These are phyloP conservation scores for Solenopsis fugax DNA, from an alignment of 1,140 invertebrate genomes.

Conservation along the genomic window DNA sequence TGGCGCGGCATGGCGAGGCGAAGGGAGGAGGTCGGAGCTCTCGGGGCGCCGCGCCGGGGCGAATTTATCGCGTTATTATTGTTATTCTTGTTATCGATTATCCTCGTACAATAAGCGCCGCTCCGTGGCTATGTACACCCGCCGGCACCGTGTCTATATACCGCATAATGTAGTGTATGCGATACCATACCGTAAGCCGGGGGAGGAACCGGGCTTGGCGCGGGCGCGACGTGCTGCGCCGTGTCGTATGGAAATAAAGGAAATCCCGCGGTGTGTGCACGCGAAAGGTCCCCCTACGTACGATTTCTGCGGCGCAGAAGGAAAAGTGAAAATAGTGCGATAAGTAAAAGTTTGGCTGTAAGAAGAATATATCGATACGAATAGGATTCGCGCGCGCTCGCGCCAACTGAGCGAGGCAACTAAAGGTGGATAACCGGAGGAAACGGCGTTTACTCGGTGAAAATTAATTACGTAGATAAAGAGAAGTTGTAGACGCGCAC, in stretches of 20 bases:
- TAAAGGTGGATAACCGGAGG: not conserved
- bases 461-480: conserved; percentile 29
- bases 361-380: not conserved
- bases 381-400: not conserved
- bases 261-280: conserved; percentile 44
- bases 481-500: not conserved
- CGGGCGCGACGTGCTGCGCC: conserved; percentile 15
- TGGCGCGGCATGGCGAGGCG: not conserved
- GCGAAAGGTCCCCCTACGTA: conserved; percentile 1
- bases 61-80: conserved; percentile 66
- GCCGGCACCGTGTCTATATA: conserved; percentile 56
- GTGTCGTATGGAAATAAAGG: conserved; percentile 62
- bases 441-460: conserved; percentile 8
- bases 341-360: not conserved
- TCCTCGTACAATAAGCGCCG: conserved; percentile 64
- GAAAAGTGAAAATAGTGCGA: conserved; percentile 38
- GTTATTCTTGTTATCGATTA: conserved; percentile 66
- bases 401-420: not conserved
- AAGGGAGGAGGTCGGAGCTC: not conserved
- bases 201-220: not conserved
- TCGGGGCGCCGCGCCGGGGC: conserved; percentile 43
- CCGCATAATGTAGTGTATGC: conserved; percentile 55
- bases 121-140: conserved; percentile 60
- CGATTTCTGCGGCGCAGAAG: not conserved
- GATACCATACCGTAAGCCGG: conserved; percentile 25